These are phyloP conservation scores for Anguilla obscura DNA, from an alignment of 2,797 vertebrate species.

Conservation along the genomic window DNA sequence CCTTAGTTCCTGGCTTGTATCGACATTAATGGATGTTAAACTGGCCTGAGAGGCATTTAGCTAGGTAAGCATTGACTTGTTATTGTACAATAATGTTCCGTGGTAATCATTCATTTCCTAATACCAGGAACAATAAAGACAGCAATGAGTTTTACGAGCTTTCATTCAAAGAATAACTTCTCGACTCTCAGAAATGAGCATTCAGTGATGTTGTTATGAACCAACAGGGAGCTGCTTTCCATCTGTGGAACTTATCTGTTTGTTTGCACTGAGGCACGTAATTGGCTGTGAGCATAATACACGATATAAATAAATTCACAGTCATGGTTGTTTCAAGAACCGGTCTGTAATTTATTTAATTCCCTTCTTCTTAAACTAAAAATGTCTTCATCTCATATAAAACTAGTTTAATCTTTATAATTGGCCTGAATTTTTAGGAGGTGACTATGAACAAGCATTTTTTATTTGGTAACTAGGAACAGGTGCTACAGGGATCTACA, in stretches of 20 bases:
- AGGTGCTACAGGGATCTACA: background rate
- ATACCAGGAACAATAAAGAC: background rate
- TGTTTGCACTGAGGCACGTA: background rate
- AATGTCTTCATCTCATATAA: background rate
- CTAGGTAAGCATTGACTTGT: background rate
- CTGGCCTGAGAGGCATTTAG: background rate
- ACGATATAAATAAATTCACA: background rate
- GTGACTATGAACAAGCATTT: background rate
- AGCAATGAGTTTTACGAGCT: background rate
- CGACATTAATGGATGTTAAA: constrained; percentile 10
- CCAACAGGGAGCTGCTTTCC: background rate
- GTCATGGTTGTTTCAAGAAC: background rate
- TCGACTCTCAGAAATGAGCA: background rate
- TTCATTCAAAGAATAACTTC: background rate
- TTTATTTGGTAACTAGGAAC: too few relatives aligned
- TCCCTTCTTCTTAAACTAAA: background rate
- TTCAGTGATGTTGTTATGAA: background rate
- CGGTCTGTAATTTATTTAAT: background rate
- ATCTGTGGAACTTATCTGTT: background rate
- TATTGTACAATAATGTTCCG: background rate
- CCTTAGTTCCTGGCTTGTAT: background rate
- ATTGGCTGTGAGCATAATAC: background rate
- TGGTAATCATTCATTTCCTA: background rate
- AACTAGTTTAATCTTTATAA: too few relatives aligned
- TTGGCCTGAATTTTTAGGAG: too few relatives aligned